Conservation (phyloP, 2,797 vertebrate genomes). For the Thunnus albacares region DNA sequence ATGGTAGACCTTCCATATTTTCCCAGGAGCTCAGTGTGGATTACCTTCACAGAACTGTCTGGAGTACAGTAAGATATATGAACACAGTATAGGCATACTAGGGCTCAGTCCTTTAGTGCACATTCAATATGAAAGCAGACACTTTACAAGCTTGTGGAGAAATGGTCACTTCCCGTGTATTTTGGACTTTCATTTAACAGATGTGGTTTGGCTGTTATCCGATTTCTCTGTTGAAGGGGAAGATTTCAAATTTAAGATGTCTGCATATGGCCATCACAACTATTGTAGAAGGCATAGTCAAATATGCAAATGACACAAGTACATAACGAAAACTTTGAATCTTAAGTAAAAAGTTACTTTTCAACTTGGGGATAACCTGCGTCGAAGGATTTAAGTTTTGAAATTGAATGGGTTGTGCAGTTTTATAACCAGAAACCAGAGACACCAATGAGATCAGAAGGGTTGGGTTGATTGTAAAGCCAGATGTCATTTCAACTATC, state of each 20-base stretch:
- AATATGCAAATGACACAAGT: not conserved
- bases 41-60: slow-evolving; percentile 36
- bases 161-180: not conserved
- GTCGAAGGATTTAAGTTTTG: not conserved
- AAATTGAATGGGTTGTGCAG: not conserved
- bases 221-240: not conserved
- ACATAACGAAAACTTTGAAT: not conserved
- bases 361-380: not conserved
- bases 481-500: not conserved
- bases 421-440: no score
- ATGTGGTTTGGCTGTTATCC: not conserved
- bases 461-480: not conserved
- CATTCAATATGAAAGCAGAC: slow-evolving; percentile 52
- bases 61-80: slow-evolving; percentile 49
- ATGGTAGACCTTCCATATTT: not conserved
- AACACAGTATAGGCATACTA: slow-evolving; percentile 36
- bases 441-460: no score
- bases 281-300: not conserved
- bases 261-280: not conserved
- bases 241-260: not conserved
- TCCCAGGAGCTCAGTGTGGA: slow-evolving; percentile 35
- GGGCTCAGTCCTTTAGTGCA: slow-evolving; percentile 56
- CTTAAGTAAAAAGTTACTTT: not conserved
- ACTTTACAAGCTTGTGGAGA: slow-evolving; percentile 23
- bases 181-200: not conserved